phyloP scores from a whole-genome alignment of 2,113 vertebrate species.

The Calyptommatus sinebrachiatus region DNA sequence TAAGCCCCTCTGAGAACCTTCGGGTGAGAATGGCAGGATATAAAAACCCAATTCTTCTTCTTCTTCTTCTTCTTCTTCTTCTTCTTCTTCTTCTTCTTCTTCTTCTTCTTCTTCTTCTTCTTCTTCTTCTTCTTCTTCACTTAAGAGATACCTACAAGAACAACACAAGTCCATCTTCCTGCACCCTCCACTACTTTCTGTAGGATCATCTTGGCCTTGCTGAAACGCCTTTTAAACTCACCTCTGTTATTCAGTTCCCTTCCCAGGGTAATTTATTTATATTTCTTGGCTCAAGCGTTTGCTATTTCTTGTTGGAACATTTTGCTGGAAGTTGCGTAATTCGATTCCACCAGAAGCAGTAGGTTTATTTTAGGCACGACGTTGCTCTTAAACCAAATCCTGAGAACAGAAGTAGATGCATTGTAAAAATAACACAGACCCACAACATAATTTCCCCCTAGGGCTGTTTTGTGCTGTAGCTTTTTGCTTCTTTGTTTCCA shows the following conservation, averaged over 20 bases:
- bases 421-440: not conserved
- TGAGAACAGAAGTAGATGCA: not conserved
- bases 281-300: not conserved
- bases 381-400: not conserved
- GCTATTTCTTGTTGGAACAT: not conserved
- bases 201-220: no score
- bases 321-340: not conserved
- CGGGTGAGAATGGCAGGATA: no score
- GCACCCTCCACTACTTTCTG: no score
- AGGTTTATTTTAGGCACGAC: not conserved
- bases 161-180: no score
- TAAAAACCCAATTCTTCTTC: no score
- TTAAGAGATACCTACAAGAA: no score
- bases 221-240: not conserved
- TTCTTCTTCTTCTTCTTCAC: no score
- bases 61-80: no score
- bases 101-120: no score
- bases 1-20: no score
- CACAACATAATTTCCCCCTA: not conserved
- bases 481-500: not conserved
- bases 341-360: not conserved
- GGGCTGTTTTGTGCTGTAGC: not conserved
- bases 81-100: no score
- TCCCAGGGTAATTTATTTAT: not conserved
- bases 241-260: not conserved